Base-by-base conservation (phyloP, 1,140 invertebrate species). In the Trissolcus basalis region DNA sequence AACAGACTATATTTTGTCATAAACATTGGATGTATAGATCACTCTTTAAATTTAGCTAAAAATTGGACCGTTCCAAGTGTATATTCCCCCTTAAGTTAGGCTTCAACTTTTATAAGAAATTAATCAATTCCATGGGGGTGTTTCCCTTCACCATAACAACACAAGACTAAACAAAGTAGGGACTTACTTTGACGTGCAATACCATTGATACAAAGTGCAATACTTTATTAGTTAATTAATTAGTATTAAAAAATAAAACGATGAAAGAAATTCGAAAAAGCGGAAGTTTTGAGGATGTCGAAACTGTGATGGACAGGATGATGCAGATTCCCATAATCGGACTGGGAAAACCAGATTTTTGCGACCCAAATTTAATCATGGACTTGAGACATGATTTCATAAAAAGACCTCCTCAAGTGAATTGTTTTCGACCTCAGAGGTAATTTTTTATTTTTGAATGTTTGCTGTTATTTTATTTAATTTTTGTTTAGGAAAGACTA, bases 271-370 rank as follows among this genome's bases (percentile, higher is more conserved):
- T 74, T 63, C 32, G 56, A 19, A 73, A 78, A 43, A 55, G 41
- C 41, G 67, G 55, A 1, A 68, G 44, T 58, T 78, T 80, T 43
- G 65, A 79, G 44, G 69, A 77, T 3, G 69, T 71, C 33, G 68
- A 77, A 68, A 74, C 60, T 32, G 53, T 79, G 13, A 81, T 81
- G 70, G 67, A 77, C 12, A 65, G 64, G 53, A 79, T 75, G 74
- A 69, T 79, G 73, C 43, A 65, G 72, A 58, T 77, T 32, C 70
- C 79, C 2, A 45, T 81, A 39, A 49, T 49, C 13, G 53, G 3
- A 36, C 67, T 7, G 65, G 77, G 36, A 81, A 77, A 54, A 54
- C 36, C 12, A 7, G 16, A 8, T 35, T 58, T 13, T 51, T 56
- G 0, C 4, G 64, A 79, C 43, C 75, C 64, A 1, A 81, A 79